These are phyloP conservation scores for Pteropus alecto DNA, from an alignment of 2,113 vertebrate genomes.

Conservation along the genomic window DNA sequence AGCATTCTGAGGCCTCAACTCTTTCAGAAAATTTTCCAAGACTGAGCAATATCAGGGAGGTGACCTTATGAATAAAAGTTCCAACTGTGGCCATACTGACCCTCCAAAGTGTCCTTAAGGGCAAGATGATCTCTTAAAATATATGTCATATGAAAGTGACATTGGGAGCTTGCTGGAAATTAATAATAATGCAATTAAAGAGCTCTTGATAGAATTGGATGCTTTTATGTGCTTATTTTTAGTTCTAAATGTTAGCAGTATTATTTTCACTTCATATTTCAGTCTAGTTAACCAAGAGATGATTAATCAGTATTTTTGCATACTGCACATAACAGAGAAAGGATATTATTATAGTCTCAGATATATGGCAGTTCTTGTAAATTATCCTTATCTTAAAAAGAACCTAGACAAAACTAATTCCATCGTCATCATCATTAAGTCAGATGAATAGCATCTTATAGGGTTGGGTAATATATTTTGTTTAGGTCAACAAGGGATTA, in stretches of 20 bases:
- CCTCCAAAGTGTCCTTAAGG: neutral
- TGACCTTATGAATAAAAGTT: neutral
- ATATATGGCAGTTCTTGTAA: slow-evolving; percentile 41
- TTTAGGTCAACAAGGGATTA: neutral
- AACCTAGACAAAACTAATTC: slow-evolving; percentile 26
- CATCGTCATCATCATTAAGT: slow-evolving; percentile 32
- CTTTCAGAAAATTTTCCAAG: neutral
- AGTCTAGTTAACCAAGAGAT: slow-evolving; percentile 51
- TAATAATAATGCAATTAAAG: slow-evolving; percentile 46
- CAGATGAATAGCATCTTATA: neutral
- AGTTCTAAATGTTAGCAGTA: slow-evolving; percentile 39
- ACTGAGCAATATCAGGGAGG: neutral
- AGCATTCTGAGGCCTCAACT: neutral
- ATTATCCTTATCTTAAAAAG: slow-evolving; percentile 47
- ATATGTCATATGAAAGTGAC: neutral
- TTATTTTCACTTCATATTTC: slow-evolving; percentile 56
- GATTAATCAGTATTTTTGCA: slow-evolving; percentile 57
- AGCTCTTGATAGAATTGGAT: neutral
- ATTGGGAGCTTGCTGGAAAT: neutral
- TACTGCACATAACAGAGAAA: slow-evolving; percentile 47
- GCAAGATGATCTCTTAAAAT: slow-evolving; percentile 20
- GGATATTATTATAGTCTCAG: slow-evolving; percentile 9
- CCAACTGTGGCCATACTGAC: neutral
- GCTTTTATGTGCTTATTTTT: neutral
- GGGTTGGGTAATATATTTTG: neutral